Percentiles rank a stretch among this genome's conserved stretches.
Evolutionary conservation across 35 echinoderm and acorn worm genomes (phyloP).

Genomic region (Heliocidaris erythrogramma): DNA sequence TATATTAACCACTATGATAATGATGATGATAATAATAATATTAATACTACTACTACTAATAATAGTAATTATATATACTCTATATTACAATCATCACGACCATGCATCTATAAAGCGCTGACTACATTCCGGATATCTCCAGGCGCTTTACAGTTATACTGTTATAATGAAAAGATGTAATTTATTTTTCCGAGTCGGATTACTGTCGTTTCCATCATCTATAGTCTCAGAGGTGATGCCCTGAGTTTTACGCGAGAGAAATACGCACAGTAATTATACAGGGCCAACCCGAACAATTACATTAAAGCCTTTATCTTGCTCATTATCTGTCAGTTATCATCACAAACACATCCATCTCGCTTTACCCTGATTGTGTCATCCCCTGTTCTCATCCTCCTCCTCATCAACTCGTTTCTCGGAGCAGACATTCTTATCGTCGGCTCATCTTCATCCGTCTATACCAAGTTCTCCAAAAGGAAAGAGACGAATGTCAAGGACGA

Average conservation of each 20-base stretch:
- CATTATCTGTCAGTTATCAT: neutral
- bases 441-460: neutral
- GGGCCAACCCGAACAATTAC: neutral
- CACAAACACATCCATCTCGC: neutral
- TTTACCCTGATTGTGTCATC: neutral
- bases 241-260: neutral
- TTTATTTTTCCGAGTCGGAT: too few relatives aligned
- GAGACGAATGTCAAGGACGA: neutral
- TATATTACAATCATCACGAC: too few relatives aligned
- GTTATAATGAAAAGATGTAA: too few relatives aligned
- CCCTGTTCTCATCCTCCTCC: neutral
- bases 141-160: too few relatives aligned
- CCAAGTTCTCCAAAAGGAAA: neutral
- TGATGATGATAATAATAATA: too few relatives aligned
- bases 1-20: too few relatives aligned
- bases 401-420: neutral
- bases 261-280: neutral
- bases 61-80: too few relatives aligned
- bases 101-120: too few relatives aligned
- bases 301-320: neutral
- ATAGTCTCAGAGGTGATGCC: too few relatives aligned
- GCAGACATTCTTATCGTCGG: slow-evolving; percentile 8
- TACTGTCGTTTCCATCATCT: too few relatives aligned
- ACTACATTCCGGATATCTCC: too few relatives aligned
- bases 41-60: too few relatives aligned